Evolutionary conservation across 1,140 invertebrate species (phyloP).

Genomic region (Amyelois transitella): DNA sequence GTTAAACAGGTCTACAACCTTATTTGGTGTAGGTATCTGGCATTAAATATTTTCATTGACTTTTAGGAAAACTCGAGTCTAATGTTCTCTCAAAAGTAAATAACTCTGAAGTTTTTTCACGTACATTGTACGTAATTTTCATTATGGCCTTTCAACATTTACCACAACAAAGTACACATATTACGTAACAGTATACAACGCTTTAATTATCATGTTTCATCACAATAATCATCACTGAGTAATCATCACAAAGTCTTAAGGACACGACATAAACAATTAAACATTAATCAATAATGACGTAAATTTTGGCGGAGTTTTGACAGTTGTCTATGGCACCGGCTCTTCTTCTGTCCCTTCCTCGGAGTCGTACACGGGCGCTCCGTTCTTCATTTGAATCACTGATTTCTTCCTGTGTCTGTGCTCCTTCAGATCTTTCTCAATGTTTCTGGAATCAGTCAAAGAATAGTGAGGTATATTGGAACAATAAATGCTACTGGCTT

Average conservation of each 20-base stretch:
- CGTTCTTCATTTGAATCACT: slow-evolving; percentile 73
- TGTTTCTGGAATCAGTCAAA: slow-evolving; percentile 61
- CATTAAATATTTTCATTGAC: no score
- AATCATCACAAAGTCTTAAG: slow-evolving; percentile 42
- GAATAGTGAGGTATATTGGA: no score
- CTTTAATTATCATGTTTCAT: slow-evolving; percentile 28
- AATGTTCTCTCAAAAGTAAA: no score
- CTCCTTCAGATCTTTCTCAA: slow-evolving; percentile 69
- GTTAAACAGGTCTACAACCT: no score
- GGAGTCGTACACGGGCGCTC: slow-evolving; percentile 69
- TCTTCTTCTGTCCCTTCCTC: slow-evolving; percentile 72
- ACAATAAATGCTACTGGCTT: no score
- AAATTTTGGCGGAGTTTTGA: slow-evolving; percentile 28
- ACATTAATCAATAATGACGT: not conserved
- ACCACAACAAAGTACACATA: slow-evolving; percentile 18
- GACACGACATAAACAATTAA: not conserved
- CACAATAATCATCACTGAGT: slow-evolving; percentile 42
- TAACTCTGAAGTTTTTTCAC: not conserved
- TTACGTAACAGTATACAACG: slow-evolving; percentile 15
- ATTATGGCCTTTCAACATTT: slow-evolving; percentile 44
- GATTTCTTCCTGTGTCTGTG: slow-evolving; percentile 71
- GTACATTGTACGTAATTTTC: not conserved
- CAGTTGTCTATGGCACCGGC: slow-evolving; percentile 57
- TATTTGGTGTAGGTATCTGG: no score
- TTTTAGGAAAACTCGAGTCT: no score